Base-by-base conservation (phyloP, 2,888 invertebrate genomes). In the Anthophora plumipes region DNA sequence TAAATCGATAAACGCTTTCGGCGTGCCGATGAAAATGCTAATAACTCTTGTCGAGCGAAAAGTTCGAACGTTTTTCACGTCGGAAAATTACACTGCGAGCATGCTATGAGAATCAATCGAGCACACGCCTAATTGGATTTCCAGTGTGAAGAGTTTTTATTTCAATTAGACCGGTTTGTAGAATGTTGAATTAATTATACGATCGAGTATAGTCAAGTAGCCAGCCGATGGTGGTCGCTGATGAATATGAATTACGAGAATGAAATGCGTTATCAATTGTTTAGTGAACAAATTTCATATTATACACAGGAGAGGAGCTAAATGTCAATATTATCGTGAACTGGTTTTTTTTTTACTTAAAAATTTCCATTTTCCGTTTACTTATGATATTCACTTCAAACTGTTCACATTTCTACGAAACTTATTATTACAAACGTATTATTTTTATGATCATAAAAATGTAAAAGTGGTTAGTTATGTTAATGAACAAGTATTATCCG, bases 161-260 rank as follows among this genome's bases (percentile, higher is more conserved):
- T 70, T 70, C 71, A 48, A 71, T 55, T 41, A 55, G 25, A 4
- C 6, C 20, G 43, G 20, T 31, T 68, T 39, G 37, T 5, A n/a
- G 72, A 57, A 67, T n/a, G 74, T 20, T 37, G 54, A 63, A 75
- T 70, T 57, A 57, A 71, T 71, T 31, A 48, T 57, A 57, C 22
- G 12, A 20, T 22, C 55, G 55, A 46, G 55, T 43, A 25, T 31
- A 31, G 12, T 31, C 31, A 31, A 41, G 25, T n/a, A 52, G 9
- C 37, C 52, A n/a, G n/a, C n/a, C n/a, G n/a, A n/a, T n/a, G 25
- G 7, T 43, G 31, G 8, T 22, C 37, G 39, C 37, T 54, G 1
- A 22, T 46, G n/a, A 41, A 17, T n/a, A 63, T 54, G 59, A 43
- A 52, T 67, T 48, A 57, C n/a, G 5, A n/a, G 14, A n/a, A 25